These are phyloP conservation scores for Rhagologus leucostigma DNA, from an alignment of 2,113 vertebrate genomes.

Conservation along the genomic window DNA sequence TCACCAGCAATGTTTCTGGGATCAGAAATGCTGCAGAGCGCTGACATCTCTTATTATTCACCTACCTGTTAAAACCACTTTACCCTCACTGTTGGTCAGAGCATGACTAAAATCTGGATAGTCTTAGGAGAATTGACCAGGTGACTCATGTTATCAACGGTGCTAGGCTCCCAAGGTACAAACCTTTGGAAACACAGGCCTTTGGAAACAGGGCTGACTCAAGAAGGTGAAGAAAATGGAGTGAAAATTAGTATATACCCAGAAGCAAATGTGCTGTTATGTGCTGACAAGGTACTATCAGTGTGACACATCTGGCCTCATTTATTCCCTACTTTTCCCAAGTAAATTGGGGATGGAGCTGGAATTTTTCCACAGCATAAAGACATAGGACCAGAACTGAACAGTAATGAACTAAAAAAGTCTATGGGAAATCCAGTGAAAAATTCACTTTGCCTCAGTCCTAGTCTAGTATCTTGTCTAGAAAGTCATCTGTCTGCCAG, in stretches of 20 bases:
- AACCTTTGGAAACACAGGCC: neutral
- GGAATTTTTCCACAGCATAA: neutral
- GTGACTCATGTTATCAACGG: neutral
- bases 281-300: neutral
- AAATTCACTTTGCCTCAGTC: neutral
- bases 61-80: neutral
- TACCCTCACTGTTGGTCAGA: neutral
- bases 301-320: neutral
- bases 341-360: neutral
- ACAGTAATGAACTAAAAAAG: neutral
- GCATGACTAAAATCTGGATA: neutral
- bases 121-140: neutral
- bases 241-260: neutral
- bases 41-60: neutral
- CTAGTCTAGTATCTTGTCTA: neutral
- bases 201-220: neutral
- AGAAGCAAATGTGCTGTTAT: neutral
- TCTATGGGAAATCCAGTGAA: neutral
- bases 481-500: neutral
- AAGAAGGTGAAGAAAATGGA: neutral
- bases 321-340: neutral
- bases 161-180: neutral
- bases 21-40: neutral
- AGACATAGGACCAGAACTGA: neutral
- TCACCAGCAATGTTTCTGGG: neutral